Evolutionary conservation across 2,888 invertebrate genomes (phyloP), one percentile per base, ranked within the genome.

Genomic region (Lycia hirtaria): DNA sequence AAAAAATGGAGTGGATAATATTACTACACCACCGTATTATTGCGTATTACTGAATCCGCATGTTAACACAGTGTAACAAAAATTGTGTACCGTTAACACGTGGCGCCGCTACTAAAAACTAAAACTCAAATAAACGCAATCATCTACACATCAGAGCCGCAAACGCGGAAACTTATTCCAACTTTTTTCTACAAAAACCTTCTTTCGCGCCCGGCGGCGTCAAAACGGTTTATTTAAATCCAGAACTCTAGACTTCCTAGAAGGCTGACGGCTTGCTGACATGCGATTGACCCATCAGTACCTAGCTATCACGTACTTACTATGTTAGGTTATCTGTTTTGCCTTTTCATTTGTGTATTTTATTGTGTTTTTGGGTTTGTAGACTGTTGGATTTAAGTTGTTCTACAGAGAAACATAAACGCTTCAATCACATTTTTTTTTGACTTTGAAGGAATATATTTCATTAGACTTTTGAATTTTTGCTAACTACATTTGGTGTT

Each of bases 281-380:
- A 76, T 72, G 76, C 76, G 65, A 76, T 69, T 61, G 70, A 70
- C 65, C 68, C 71, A 75, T 75, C 72, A 73, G 63, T 43, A 28
- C 10, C 35, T 33, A 35, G 12, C 12, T 14, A 17, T 30, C 54
- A 19, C 22, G 35, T 35, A 41, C 24, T 32, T 22, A 10, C 33
- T 24, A 14, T 22, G 44, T 17, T 12, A 9, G 5, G 54, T 41
- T 41, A 41, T 53, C 45, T 40, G 54, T 35, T 55, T 55, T 14
- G 26, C 28, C 44, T 56, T 58, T 51, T 56, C 56, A 56, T 58
- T 41, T 49, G 50, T 48, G 54, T 35, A 47, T 38, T 41, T 49
- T 45, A 22, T 35, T 15, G 12, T 32, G 33, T 49, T 35, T 53
- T 53, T 12, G 28, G 20, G 37, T 14, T 51, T n/a, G 9, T 35